Conservation (phyloP, 2,888 invertebrate species). For the Tricholauxania praeusta region DNA sequence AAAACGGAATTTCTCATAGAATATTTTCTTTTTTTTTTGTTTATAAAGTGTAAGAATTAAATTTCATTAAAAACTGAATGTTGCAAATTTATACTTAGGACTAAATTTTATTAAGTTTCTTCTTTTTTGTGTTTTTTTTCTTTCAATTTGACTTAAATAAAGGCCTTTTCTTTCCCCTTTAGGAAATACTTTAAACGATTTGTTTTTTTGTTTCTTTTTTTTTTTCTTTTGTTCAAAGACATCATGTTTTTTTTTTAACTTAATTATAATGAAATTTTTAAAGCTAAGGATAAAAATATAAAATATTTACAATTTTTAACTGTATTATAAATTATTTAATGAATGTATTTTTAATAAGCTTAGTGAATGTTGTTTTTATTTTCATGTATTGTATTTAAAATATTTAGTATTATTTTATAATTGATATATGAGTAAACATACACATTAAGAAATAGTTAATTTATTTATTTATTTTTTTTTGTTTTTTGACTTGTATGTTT, state of each 20-base stretch:
- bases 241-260: conserved; percentile 38
- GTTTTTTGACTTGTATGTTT: conserved; percentile 24
- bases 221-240: conserved; percentile 36
- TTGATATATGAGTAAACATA: not conserved
- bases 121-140: conserved; percentile 26
- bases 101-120: conserved; percentile 25
- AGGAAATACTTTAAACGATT: conserved; percentile 49
- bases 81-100: not conserved
- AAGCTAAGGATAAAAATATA: conserved; percentile 15
- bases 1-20: conserved; percentile 1
- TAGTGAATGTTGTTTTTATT: conserved; percentile 8
- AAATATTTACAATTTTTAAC: not conserved
- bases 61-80: conserved; percentile 5
- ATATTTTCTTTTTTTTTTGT: conserved; percentile 14
- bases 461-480: conserved; percentile 21
- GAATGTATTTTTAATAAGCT: conserved; percentile 5
- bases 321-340: not conserved
- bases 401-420: conserved; percentile 11
- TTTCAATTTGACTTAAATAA: conserved; percentile 45
- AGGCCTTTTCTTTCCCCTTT: conserved; percentile 45
- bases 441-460: conserved; percentile 10
- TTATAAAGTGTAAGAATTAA: conserved; percentile 38
- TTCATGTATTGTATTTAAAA: conserved; percentile 12
- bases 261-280: conserved; percentile 41
- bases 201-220: conserved; percentile 41